Evolutionary conservation across 2,888 invertebrate species (phyloP), one percentile per base, ranked within the genome.

Genomic region (Acholoe squamosa): DNA sequence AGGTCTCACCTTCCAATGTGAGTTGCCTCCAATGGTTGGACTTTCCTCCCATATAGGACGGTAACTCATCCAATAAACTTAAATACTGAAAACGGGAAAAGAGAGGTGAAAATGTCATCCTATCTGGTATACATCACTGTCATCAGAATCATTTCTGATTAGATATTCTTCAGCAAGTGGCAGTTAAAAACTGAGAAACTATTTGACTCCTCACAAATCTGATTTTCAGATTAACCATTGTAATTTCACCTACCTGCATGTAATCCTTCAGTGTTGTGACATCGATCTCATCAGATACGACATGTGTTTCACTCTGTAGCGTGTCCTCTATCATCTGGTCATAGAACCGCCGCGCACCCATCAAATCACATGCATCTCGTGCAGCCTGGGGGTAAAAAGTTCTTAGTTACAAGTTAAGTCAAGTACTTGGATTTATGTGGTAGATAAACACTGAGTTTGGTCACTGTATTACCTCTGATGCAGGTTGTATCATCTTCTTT

Each of bases 221-320:
- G n/a, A n/a, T n/a, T n/a, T n/a, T n/a, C n/a, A n/a, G n/a, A n/a
- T n/a, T n/a, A n/a, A n/a, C n/a, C n/a, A n/a, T n/a, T n/a, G n/a
- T n/a, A n/a, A n/a, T n/a, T n/a, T n/a, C n/a, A 51, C 91, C 77
- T 92, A 95, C 95, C 94, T 95, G 95, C 95, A 96, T 96, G 92
- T 95, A 96, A 92, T 96, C 96, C 91, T 96, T 96, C n/a, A 96
- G 93, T 19, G 95, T 95, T 5, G 95, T 95, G 76, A 96, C 94
- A 91, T 95, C 95, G 22, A 94, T 91, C 92, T 95, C 95, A 92
- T 95, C 95, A 28, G 94, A 94, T 56, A 95, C 93, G 91, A 92
- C 93, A 86, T 93, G 93, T 52, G 93, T 92, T 86, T 94, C 93
- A 28, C 94, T 94, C 61, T 94, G 94, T 89, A 95, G 93, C n/a